Base-by-base conservation (phyloP, 2,888 invertebrate species). In the Cyclophora albipunctata region DNA sequence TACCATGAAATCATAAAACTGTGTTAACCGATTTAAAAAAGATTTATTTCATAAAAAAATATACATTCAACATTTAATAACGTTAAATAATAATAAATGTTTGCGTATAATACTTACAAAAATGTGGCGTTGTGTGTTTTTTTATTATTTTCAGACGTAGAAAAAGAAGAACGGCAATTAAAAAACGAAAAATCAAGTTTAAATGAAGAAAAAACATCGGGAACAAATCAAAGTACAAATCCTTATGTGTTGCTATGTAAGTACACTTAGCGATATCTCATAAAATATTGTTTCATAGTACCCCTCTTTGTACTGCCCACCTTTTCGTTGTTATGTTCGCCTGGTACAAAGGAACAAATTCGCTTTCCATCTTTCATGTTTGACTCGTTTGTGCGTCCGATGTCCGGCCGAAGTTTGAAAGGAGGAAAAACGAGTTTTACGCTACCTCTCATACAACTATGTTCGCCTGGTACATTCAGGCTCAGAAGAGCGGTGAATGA, bases 321-420 rank as follows among this genome's bases (percentile, higher is more conserved):
- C 37, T 20, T 20, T 35, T 45, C 40, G 3, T 5, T 42, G 7
- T 50, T 45, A 62, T 67, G 56, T 37, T 42, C n/a, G 43, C 68
- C 64, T 67, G 48, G 64, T 67, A 57, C 34, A 20, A 45, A 52
- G 47, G 61, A 60, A 58, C 63, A 52, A 59, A 55, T 63, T 65
- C 58, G 61, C 52, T 61, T 64, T 64, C 54, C 59, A 59, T 55
- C 49, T 56, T 50, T 53, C 54, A 53, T 42, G 45, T 42, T 6
- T 45, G 34, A 48, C n/a, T 20, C 20, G 20, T 20, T 20, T 20
- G 20, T 35, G 45, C 40, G 40, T 45, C 34, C 46, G 4, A 7
- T 20, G 45, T 45, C 4, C 35, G n/a, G 5, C 40, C 33, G 33
- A 35, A 5, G 37, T 45, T 7, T 42, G 48, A 45, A 40, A 7